Evolutionary conservation across 1,140 invertebrate species (phyloP).

Genomic region (Drosophila orosa): DNA sequence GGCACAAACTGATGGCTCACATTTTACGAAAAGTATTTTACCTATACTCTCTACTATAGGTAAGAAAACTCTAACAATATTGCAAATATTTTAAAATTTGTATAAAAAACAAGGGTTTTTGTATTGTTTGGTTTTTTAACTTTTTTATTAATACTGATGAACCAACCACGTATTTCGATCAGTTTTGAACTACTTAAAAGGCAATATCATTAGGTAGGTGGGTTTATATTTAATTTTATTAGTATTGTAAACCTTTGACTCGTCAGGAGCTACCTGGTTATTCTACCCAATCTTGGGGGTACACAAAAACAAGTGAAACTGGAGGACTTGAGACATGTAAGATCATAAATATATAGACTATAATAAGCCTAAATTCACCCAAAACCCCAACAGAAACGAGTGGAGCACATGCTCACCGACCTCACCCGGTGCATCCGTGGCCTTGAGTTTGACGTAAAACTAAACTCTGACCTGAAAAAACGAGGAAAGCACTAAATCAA

Average conservation of each 20-base stretch:
- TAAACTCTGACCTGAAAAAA: slow-evolving; percentile 4
- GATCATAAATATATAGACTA: not conserved
- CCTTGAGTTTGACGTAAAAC: slow-evolving; percentile 52
- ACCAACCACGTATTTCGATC: slow-evolving; percentile 9
- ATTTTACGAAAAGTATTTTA: not conserved
- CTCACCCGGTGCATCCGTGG: slow-evolving; percentile 56
- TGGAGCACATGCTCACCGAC: slow-evolving; percentile 52
- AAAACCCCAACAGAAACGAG: slow-evolving; percentile 21
- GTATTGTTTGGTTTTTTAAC: not conserved
- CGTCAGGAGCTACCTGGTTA: slow-evolving; percentile 34
- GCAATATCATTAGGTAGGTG: slow-evolving; percentile 13
- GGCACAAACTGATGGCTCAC: not conserved
- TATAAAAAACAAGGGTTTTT: not conserved
- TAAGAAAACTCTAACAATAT: not conserved
- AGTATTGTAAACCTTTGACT: no score
- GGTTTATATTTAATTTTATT: no score
- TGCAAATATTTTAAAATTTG: not conserved
- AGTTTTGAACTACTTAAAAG: slow-evolving; percentile 14
- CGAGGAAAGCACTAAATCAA: not conserved
- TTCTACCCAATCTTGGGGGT: slow-evolving; percentile 17
- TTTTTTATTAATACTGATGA: not conserved
- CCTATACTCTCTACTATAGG: no score
- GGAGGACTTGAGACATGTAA: slow-evolving; percentile 53
- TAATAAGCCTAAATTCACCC: not conserved
- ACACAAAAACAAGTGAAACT: slow-evolving; percentile 29